Evolutionary conservation across 2,888 invertebrate genomes (phyloP), one percentile per base, ranked within the genome.

Genomic region (Petrolisthes manimaculis): DNA sequence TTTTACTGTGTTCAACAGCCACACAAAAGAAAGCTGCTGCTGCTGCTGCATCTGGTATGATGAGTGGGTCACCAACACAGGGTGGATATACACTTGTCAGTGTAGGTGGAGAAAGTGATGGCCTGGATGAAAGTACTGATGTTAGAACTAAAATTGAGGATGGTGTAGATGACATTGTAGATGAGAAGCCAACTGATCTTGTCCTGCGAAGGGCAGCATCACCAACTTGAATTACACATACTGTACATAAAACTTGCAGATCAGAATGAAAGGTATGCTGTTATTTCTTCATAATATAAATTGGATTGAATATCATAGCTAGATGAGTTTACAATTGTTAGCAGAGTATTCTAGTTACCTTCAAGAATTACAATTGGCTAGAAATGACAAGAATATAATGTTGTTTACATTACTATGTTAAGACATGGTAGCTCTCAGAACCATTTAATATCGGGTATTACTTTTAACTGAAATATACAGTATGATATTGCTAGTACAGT

Each of bases 11-110:
- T 79, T 85, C 86, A n/a, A 86, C 88, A 18, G 88, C 91, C 79
- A 82, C 83, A 54, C 89, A 88, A 69, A 91, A 91, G 82, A 90
- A 88, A 77, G 90, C 88, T 37, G 86, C 86, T 4, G 88, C 90
- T 21, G 88, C 90, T 14, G 88, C 90, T 53, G 87, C 89, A 14
- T 77, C 87, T 18, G 87, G 75, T n/a, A 86, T 88, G n/a, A 79
- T 88, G 5, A 69, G 88, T 21, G 90, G 53, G 21, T 71, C 84
- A 21, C 53, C 75, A n/a, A 37, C 80, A 54, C 84, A 80, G 21
- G 81, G 75, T 0, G 54, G 89, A 24, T 55, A 21, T 21, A 55
- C 53, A 1, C 56, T 56, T n/a, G 24, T 56, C 9, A 56, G 83
- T 54, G 75, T 37, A 0, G 74, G 71, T 56, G 83, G 54, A 61